Base-by-base conservation (phyloP, 2,113 vertebrate genomes). In the Motacilla tschutschensis region DNA sequence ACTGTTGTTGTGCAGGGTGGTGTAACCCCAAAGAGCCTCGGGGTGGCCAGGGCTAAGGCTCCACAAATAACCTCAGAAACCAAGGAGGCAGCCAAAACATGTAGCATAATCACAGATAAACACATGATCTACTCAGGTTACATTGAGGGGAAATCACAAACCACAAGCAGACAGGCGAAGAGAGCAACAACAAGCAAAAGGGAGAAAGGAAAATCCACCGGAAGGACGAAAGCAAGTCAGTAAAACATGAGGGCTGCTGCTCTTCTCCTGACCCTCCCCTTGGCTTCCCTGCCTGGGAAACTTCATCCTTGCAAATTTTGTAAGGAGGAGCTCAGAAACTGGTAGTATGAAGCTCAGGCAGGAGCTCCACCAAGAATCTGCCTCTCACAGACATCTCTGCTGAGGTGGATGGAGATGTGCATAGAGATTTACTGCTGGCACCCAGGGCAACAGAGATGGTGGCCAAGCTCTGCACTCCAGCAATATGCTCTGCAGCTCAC, bases 91-190 rank as follows among this genome's bases (percentile, higher is more conserved):
- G 73, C 79, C 70, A 82, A 89, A 89, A 62, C 5, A 1, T 88
- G 86, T 70, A 35, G 1, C 5, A 15, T 84, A 84, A 60, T 88
- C 20, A 1, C 81, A 90, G 90, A 91, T 88, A 89, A 94, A 88
- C 67, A 79, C 83, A 88, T 79, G 28, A 84, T 91, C 92, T 88
- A 54, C 92, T 92, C 86, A 86, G 90, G 86, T 95, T 93, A 86
- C 78, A 0, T 57, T 20, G 59, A 20, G 38, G 64, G 66, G 40
- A 88, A 92, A 84, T 78, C 91, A 82, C 86, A 90, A 92, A 82
- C 90, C 88, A 88, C 31, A 4, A 73, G 59, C 66, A 88, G 88
- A 66, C 63, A 88, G 83, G 83, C 87, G 78, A 88, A 47, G 55
- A 84, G 78, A 62, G 72, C 48, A 88, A 88, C 79, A 87, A 59